Conservation (phyloP, 2,888 invertebrate genomes). For the Adelphocoris suturalis region DNA sequence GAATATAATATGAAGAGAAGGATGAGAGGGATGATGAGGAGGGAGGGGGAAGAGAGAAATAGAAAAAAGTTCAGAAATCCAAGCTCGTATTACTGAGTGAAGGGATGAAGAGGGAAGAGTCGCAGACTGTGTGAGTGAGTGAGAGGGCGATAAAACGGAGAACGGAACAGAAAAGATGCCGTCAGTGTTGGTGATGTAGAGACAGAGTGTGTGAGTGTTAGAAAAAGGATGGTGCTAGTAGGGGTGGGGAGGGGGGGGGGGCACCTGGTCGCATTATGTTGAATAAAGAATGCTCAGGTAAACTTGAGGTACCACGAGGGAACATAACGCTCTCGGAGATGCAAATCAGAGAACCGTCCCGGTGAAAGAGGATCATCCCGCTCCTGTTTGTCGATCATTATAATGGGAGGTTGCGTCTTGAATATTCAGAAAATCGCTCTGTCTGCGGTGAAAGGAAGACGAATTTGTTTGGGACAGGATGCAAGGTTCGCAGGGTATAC, state of each 20-base stretch:
- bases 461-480: too few relatives aligned
- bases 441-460: too few relatives aligned
- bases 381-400: conserved; percentile 32
- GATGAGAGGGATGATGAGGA: neutral
- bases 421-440: neutral
- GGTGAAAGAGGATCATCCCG: conserved; percentile 39
- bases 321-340: conserved; percentile 39
- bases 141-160: neutral
- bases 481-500: too few relatives aligned
- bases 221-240: neutral
- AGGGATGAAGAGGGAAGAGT: neutral
- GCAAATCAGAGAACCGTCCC: conserved; percentile 31
- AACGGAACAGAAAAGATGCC: neutral
- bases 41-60: neutral
- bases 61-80: conserved; percentile 30
- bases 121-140: neutral
- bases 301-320: conserved; percentile 7
- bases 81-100: conserved; percentile 26
- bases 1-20: conserved; percentile 41
- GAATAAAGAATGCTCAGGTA: conserved; percentile 50
- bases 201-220: neutral
- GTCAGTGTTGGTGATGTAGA: neutral
- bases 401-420: conserved; percentile 22
- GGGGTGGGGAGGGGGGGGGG: neutral
- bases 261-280: conserved; percentile 52